Conservation (phyloP, 2,113 vertebrate species). For the Amphilophus citrinellus region DNA sequence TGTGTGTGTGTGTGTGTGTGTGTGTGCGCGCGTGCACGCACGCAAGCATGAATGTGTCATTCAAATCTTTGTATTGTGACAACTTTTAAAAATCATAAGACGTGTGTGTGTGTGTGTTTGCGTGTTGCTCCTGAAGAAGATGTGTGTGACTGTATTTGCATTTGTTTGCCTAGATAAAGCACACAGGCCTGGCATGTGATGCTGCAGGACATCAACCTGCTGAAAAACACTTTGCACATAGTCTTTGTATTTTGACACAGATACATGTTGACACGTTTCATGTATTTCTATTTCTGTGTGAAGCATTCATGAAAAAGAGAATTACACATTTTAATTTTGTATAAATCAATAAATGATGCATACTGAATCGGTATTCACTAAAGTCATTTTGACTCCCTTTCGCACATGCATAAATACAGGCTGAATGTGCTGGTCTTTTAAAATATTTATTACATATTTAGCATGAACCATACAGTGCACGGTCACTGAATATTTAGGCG, state of each 20-base stretch:
- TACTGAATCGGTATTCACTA: constrained; percentile 49
- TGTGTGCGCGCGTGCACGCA: too few relatives aligned
- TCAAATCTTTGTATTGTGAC: constrained; percentile 71
- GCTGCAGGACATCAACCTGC: constrained; percentile 78
- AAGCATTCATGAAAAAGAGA: constrained; percentile 76
- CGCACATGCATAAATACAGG: background rate
- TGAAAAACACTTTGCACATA: constrained; percentile 80
- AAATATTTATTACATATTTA: constrained; percentile 65
- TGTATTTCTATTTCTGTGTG: constrained; percentile 81
- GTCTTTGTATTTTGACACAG: constrained; percentile 77
- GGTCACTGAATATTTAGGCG: constrained; percentile 48
- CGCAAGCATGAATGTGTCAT: too few relatives aligned
- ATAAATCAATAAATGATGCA: constrained; percentile 84
- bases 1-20: constrained; percentile 1
- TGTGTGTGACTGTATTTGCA: constrained; percentile 67
- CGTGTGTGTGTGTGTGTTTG: background rate
- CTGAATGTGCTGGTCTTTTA: constrained; percentile 15
- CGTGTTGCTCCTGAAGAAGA: constrained; percentile 46
- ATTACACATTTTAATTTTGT: constrained; percentile 83
- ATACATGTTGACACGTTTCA: constrained; percentile 72
- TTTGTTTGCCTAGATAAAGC: constrained; percentile 80
- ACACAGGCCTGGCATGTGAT: constrained; percentile 81
- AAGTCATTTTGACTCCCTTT: background rate
- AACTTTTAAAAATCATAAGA: constrained; percentile 61
- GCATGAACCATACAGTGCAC: constrained; percentile 41